Percentiles rank a stretch among this genome's conserved stretches.
Conservation (phyloP, 2,113 vertebrate species). For the Phodopus roborovskii region DNA sequence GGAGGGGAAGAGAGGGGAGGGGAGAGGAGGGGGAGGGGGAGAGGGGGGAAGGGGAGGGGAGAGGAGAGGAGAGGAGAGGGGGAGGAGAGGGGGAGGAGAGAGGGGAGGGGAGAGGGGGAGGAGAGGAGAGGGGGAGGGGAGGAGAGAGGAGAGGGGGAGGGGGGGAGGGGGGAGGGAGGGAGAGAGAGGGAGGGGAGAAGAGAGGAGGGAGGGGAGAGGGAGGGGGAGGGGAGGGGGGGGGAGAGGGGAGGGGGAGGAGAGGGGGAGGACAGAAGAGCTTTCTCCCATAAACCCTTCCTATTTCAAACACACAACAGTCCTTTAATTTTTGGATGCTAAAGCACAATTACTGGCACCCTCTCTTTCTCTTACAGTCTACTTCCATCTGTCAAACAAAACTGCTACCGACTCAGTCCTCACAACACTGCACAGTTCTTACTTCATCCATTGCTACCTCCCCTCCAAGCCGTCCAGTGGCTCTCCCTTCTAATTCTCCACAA, state of each 20-base stretch:
- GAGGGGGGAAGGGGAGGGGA: too few species aligned
- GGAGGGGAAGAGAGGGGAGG: background rate
- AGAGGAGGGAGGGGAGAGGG: too few species aligned
- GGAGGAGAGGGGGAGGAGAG: fast-evolving
- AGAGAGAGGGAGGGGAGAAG: too few species aligned
- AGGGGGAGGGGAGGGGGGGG: fast-evolving
- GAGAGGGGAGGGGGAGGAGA: too few species aligned
- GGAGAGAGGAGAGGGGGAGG: fast-evolving
- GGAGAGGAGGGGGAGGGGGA: background rate
- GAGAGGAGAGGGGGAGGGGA: background rate
- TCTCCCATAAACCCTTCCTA: background rate
- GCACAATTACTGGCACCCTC: background rate
- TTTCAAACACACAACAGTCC: background rate
- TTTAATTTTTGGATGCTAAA: background rate
- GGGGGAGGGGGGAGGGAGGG: too few species aligned
- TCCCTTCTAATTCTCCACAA: background rate
- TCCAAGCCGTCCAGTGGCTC: background rate
- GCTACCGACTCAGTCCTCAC: background rate
- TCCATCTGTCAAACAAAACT: background rate
- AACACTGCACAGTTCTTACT: background rate
- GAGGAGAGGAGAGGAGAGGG: too few species aligned
- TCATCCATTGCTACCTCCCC: background rate
- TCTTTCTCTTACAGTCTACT: background rate
- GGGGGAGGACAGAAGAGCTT: background rate
- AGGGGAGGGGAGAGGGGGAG: fast-evolving